These are phyloP conservation scores for Smittia aterrima DNA, from an alignment of 2,888 invertebrate genomes.

Conservation along the genomic window DNA sequence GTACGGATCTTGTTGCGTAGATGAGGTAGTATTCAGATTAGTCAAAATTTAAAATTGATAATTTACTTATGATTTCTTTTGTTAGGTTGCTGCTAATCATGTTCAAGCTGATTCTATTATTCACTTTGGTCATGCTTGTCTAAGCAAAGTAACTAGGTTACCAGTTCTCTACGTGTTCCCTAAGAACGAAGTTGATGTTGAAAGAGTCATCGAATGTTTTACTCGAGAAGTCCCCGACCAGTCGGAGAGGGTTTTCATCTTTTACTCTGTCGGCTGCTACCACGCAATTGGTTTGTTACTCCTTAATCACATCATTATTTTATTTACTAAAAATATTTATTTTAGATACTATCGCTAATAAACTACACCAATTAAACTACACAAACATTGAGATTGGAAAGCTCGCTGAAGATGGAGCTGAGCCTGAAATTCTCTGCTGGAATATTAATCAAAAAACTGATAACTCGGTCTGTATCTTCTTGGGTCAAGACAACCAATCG, in stretches of 20 bases:
- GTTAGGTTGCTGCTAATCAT: conserved; percentile 89
- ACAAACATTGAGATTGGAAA: conserved; percentile 39
- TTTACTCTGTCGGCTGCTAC: conserved; percentile 68
- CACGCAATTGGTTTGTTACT: conserved; percentile 57
- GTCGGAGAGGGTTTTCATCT: conserved; percentile 57
- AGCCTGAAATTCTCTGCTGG: conserved; percentile 43
- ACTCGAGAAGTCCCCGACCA: conserved; percentile 49
- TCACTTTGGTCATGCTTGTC: conserved; percentile 89
- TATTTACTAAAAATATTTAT: conserved; percentile 11
- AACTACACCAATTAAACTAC: conserved; percentile 27
- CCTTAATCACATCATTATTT: too few relatives aligned
- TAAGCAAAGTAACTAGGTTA: conserved; percentile 69
- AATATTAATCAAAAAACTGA: conserved; percentile 49
- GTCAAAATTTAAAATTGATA: conserved; percentile 19
- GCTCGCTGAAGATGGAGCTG: conserved; percentile 34
- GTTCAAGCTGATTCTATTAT: conserved; percentile 79
- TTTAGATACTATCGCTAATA: conserved; percentile 31
- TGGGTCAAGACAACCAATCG: conserved; percentile 65
- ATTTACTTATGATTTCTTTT: conserved; percentile 45
- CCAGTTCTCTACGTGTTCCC: conserved; percentile 75
- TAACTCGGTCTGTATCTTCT: conserved; percentile 62
- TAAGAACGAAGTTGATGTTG: conserved; percentile 59
- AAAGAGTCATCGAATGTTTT: conserved; percentile 50
- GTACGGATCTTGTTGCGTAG: conserved; percentile 72
- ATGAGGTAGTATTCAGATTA: conserved; percentile 46